These are phyloP conservation scores for Sparidentex hasta DNA, from an alignment of 2,797 vertebrate genomes.

Conservation along the genomic window DNA sequence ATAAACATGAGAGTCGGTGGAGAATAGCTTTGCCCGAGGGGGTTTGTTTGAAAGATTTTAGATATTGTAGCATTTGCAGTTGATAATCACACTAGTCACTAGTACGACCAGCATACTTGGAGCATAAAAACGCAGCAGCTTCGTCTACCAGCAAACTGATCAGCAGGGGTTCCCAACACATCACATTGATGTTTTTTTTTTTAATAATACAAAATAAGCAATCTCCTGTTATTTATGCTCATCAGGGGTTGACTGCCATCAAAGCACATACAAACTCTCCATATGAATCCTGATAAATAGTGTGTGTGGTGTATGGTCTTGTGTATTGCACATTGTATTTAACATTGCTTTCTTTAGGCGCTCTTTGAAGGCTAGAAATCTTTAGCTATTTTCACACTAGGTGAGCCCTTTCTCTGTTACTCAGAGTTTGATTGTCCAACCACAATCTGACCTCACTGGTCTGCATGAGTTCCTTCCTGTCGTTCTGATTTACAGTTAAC, in stretches of 20 bases:
- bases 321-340: background rate
- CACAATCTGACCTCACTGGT: background rate
- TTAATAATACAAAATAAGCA: no score
- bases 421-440: slow-evolving; percentile 12
- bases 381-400: background rate
- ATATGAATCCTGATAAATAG: background rate
- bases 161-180: no score
- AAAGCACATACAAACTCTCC: background rate
- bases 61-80: background rate
- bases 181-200: background rate
- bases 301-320: background rate
- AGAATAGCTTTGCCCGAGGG: background rate
- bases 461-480: slow-evolving; percentile 10
- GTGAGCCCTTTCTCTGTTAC: slow-evolving; percentile 1
- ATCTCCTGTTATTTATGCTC: no score
- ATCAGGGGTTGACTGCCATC: background rate
- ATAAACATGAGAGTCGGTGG: background rate
- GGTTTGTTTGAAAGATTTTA: background rate
- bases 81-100: no score
- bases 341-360: background rate
- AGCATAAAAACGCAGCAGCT: no score
- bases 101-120: no score
- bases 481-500: slow-evolving; percentile 1
- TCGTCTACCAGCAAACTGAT: no score
- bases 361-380: background rate